phyloP scores from a whole-genome alignment of 2,113 vertebrate genomes.

The Neotoma lepida region DNA sequence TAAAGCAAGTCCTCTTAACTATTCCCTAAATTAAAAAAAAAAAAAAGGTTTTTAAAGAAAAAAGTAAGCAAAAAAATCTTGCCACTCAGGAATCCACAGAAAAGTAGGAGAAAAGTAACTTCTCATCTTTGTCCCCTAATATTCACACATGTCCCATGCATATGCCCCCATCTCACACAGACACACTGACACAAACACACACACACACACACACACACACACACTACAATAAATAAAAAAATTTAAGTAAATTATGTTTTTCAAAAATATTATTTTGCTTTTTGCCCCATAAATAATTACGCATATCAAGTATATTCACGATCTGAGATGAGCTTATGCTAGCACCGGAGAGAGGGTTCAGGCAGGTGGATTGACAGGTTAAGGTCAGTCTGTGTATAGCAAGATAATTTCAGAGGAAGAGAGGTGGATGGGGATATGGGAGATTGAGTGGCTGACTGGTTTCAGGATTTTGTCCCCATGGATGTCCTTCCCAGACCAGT shows the following conservation, averaged over 20 bases:
- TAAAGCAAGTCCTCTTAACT: not conserved
- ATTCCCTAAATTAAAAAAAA: not conserved
- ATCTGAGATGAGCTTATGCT: not conserved
- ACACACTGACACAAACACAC: no score
- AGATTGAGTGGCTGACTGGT: not conserved
- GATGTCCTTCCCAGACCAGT: not conserved
- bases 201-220: not conserved
- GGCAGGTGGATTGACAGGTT: not conserved
- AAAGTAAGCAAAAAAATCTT: not conserved
- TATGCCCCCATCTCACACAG: no score
- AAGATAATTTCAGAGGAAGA: not conserved
- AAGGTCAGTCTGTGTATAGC: not conserved
- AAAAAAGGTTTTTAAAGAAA: not conserved
- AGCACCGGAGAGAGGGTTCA: not conserved
- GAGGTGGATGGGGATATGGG: not conserved
- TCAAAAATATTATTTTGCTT: no score
- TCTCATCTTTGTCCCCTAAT: not conserved
- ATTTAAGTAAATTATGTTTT: not conserved
- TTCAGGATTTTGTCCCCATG: not conserved
- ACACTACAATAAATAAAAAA: not conserved
- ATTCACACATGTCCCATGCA: no score
- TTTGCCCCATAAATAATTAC: no score
- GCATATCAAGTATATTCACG: not conserved
- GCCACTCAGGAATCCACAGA: not conserved
- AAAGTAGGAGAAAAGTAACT: not conserved